Evolutionary conservation across 2,797 vertebrate species (phyloP).

Genomic region (Acrocephalus scirpaceus): DNA sequence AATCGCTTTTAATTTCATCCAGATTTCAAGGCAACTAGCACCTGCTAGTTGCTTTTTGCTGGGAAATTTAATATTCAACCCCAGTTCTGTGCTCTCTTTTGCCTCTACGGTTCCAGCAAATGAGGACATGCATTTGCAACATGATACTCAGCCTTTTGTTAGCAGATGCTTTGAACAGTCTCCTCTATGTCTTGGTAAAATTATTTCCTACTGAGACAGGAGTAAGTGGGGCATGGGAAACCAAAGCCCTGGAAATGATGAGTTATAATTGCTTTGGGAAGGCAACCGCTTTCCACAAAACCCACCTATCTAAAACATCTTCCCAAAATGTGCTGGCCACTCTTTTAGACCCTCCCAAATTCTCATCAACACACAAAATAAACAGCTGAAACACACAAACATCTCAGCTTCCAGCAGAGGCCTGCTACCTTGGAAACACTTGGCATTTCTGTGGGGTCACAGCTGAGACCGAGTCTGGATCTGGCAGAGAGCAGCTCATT

Average conservation of each 20-base stretch:
- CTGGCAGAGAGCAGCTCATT: background rate
- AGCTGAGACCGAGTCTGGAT: rapidly evolving
- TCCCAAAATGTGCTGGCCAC: background rate
- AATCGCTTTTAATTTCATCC: background rate
- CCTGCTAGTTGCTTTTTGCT: background rate
- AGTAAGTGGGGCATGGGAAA: background rate
- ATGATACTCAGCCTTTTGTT: background rate
- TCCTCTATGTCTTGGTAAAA: background rate
- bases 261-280: background rate
- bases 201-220: background rate
- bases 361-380: background rate
- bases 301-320: background rate
- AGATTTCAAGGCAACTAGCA: background rate
- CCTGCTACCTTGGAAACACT: background rate
- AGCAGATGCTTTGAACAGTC: background rate
- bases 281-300: background rate
- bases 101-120: background rate
- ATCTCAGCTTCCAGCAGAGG: background rate
- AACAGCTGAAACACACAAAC: background rate
- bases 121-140: background rate
- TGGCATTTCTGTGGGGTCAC: background rate
- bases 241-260: background rate
- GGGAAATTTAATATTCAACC: background rate
- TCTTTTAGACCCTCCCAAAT: background rate
- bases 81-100: background rate